Evolutionary conservation across 2,797 vertebrate species (phyloP), one percentile per base, ranked within the genome.

Genomic region (Potorous gilbertii): DNA sequence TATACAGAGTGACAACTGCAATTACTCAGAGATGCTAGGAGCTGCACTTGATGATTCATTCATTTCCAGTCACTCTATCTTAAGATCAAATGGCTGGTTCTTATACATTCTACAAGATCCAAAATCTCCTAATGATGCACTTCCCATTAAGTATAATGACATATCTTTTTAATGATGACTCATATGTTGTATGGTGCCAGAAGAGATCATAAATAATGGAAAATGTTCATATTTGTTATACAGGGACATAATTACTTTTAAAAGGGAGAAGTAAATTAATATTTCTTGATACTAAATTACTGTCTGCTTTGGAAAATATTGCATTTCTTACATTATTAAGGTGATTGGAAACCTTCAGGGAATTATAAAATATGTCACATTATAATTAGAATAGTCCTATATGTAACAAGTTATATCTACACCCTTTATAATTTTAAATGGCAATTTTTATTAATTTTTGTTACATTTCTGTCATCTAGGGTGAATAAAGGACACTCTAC

Each of bases 11-110:
- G 74, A 90, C 62, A 94, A 87, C 13, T 91, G 56, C 57, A 14
- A 93, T 92, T 96, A 55, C 92, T 96, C 94, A 94, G 4, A 55
- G 89, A 94, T 93, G 92, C 90, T 92, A 91, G 92, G 92, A 98
- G 34, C 93, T 90, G 92, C 92, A 90, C 66, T 95, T 92, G 95
- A 57, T 98, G 98, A 99, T 93, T 98, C 98, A 98, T 6, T 93
- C 34, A 90, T 89, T 96, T 98, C 96, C 96, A 93, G 95, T 96
- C 93, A 97, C 57, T 96, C 57, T 56, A n/a, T 94, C 81, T 95
- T 55, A 31, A 81, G 24, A 90, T 54, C 46, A 90, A 92, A n/a
- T 95, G 95, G 91, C 91, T 93, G 92, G 92, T 89, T 94, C 34
- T 96, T 46, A 62, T 5, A 29, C 54, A 81, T 66, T 90, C 56